These are phyloP conservation scores for Druon quercuslanigerum DNA, from an alignment of 1,140 invertebrate genomes.

Conservation along the genomic window DNA sequence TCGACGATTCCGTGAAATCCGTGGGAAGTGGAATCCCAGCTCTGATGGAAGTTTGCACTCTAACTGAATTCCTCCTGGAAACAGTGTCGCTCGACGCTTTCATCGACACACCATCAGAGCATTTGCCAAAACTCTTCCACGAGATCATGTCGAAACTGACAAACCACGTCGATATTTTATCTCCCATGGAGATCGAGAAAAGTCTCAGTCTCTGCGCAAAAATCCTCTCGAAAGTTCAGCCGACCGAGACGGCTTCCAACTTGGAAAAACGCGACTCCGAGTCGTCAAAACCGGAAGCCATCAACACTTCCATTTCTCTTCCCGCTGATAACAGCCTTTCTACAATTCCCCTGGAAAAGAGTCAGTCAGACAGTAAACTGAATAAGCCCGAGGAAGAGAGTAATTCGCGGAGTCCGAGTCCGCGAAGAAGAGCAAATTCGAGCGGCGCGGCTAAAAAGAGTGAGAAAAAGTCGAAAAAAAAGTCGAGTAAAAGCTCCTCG, in stretches of 20 bases:
- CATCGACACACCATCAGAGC: slow-evolving; percentile 86
- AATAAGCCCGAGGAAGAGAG: slow-evolving; percentile 72
- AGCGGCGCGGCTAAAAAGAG: slow-evolving; percentile 65
- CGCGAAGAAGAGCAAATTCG: slow-evolving; percentile 70
- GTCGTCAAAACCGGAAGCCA: slow-evolving; percentile 44
- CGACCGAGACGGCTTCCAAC: slow-evolving; percentile 71
- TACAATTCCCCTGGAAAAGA: slow-evolving; percentile 77
- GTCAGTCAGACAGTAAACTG: slow-evolving; percentile 81
- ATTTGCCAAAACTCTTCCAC: slow-evolving; percentile 81
- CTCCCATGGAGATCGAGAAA: slow-evolving; percentile 79
- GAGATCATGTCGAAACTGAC: slow-evolving; percentile 81
- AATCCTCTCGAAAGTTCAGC: slow-evolving; percentile 86
- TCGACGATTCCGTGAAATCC: slow-evolving; percentile 66
- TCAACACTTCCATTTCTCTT: background rate
- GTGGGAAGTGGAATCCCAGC: slow-evolving; percentile 80
- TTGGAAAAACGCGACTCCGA: slow-evolving; percentile 54
- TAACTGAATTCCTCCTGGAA: slow-evolving; percentile 88
- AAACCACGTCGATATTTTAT: slow-evolving; percentile 77
- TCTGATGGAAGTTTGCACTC: slow-evolving; percentile 81
- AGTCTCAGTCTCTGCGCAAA: slow-evolving; percentile 84
- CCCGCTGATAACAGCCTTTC: slow-evolving; percentile 55
- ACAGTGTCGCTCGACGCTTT: slow-evolving; percentile 88
- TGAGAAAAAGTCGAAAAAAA: slow-evolving; percentile 71
- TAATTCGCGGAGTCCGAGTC: slow-evolving; percentile 63
- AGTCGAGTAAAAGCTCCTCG: slow-evolving; percentile 67